phyloP scores from a whole-genome alignment of 2,113 vertebrate genomes.

The Cottus gobio region DNA sequence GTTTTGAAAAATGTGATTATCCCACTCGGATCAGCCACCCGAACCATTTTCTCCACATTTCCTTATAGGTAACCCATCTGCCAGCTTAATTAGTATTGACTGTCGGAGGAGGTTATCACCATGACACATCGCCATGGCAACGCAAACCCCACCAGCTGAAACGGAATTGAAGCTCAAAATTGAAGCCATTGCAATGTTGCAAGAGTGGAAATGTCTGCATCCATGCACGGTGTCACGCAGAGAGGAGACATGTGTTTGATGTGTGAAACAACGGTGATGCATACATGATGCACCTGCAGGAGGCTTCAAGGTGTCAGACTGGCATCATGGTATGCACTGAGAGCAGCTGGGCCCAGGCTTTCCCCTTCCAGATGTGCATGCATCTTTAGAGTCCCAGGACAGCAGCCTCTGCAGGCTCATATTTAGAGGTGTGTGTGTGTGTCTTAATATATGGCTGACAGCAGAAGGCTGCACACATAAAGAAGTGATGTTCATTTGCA shows the following conservation, averaged over 20 bases:
- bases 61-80: slow-evolving; percentile 1
- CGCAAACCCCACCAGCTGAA: slow-evolving; percentile 38
- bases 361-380: slow-evolving; percentile 9
- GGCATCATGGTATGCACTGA: too few relatives aligned
- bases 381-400: neutral
- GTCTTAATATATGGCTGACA: neutral
- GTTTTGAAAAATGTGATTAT: neutral
- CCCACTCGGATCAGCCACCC: slow-evolving; percentile 2
- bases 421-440: neutral
- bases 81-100: slow-evolving; percentile 44
- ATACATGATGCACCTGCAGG: neutral
- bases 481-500: neutral
- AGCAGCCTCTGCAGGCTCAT: slow-evolving; percentile 15
- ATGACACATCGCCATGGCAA: slow-evolving; percentile 60
- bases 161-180: slow-evolving; percentile 1
- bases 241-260: neutral
- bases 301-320: neutral
- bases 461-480: neutral
- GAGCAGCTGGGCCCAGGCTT: neutral
- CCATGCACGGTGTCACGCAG: neutral
- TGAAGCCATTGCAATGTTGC: slow-evolving; percentile 19
- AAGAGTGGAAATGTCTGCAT: slow-evolving; percentile 5
- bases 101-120: slow-evolving; percentile 44
- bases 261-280: neutral
- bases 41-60: neutral